Evolutionary conservation across 2,888 invertebrate genomes (phyloP).

Genomic region (Sminthurinus aureus): DNA sequence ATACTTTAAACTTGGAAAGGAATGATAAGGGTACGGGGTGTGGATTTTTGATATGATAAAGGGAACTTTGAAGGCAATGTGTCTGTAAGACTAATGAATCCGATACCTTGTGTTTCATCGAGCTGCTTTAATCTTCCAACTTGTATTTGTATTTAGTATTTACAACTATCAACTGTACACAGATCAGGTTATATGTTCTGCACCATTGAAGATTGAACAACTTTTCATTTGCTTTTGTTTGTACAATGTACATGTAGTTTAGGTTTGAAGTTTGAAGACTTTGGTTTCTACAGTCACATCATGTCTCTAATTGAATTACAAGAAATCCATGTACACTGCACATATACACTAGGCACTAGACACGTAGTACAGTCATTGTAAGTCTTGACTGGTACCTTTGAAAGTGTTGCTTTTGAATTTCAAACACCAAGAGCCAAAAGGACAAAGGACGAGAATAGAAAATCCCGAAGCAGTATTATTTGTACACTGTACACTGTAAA

Average conservation of each 20-base stretch:
- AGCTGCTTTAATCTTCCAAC: no score
- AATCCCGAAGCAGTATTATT: neutral
- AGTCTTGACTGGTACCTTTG: neutral
- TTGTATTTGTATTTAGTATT: no score
- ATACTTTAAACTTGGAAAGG: no score
- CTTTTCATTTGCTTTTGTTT: no score
- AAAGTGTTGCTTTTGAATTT: neutral
- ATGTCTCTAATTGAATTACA: neutral
- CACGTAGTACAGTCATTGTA: neutral
- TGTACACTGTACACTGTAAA: no score
- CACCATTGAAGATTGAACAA: no score
- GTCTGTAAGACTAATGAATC: slow-evolving; percentile 31
- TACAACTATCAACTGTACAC: no score
- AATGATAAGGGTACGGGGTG: no score
- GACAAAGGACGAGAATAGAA: slow-evolving; percentile 11
- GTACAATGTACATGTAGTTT: neutral
- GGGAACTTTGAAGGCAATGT: slow-evolving; percentile 16
- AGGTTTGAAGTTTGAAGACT: neutral
- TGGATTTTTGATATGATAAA: slow-evolving; percentile 3
- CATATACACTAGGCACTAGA: neutral
- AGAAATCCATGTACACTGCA: neutral
- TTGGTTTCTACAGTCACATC: neutral
- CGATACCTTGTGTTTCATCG: no score
- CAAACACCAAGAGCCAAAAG: neutral
- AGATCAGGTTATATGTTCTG: no score